Conservation (phyloP, 2,113 vertebrate genomes). For the Embiotoca jacksoni region DNA sequence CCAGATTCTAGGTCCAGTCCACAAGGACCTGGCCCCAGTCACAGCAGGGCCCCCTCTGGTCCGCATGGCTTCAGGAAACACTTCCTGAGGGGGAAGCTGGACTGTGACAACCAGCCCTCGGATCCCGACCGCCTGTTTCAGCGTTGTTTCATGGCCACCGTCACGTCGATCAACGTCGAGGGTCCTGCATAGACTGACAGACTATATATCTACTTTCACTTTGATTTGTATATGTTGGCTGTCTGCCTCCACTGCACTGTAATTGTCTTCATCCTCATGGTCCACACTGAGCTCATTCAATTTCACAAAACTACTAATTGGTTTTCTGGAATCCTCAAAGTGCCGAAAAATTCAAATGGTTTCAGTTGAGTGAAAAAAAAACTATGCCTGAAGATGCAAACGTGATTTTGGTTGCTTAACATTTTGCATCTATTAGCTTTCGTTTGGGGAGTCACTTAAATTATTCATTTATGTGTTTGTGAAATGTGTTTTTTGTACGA, state of each 20-base stretch:
- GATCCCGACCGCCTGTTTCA: constrained; percentile 82
- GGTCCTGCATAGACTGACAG: constrained; percentile 68
- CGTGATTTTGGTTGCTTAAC: neutral
- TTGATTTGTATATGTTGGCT: neutral
- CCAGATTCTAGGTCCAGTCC: constrained; percentile 51
- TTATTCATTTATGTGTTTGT: neutral
- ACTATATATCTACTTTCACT: neutral
- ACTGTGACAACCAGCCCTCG: constrained; percentile 82
- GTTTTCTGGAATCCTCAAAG: no score
- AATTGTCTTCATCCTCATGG: neutral
- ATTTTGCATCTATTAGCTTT: neutral
- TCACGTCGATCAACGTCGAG: constrained; percentile 76
- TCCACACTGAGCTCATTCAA: no score
- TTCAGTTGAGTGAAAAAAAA: no score
- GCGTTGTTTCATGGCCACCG: constrained; percentile 84
- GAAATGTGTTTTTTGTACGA: neutral
- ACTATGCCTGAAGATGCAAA: neutral
- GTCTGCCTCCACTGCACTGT: neutral
- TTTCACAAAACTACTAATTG: no score
- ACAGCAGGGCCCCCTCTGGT: constrained; percentile 47
- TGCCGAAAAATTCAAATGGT: neutral
- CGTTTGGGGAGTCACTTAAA: neutral
- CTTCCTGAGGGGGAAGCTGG: constrained; percentile 79
- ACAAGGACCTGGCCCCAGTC: constrained; percentile 59
- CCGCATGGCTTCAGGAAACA: constrained; percentile 78